A percentile compares a stretch with the other conserved stretches of the same genome.
phyloP scores from a whole-genome alignment of 2,113 vertebrate species.

The Tyrannus savana region DNA sequence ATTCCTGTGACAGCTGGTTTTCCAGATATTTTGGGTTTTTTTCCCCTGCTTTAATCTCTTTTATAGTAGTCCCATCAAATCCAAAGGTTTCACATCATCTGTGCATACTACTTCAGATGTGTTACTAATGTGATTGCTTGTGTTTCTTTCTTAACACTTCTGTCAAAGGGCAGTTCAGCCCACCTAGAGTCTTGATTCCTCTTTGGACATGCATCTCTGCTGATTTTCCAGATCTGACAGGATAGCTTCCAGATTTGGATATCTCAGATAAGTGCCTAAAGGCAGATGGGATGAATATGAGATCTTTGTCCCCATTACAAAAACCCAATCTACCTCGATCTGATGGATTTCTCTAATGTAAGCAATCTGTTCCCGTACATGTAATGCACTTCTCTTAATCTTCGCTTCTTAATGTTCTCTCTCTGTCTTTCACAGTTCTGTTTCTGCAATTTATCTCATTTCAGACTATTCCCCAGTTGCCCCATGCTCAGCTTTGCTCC shows the following conservation, averaged over 20 bases:
- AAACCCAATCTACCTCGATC: background rate
- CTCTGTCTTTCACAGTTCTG: background rate
- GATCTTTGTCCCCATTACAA: background rate
- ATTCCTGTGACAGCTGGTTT: background rate
- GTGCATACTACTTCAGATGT: background rate
- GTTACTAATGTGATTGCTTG: background rate
- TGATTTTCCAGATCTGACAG: background rate
- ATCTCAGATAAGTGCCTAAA: background rate
- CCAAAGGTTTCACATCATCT: background rate
- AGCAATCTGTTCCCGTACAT: background rate
- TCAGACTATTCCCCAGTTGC: background rate
- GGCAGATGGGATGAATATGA: background rate
- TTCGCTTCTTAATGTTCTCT: constrained; percentile 5
- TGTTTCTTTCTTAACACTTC: background rate
- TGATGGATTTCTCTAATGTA: constrained; percentile 10
- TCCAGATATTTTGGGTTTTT: background rate
- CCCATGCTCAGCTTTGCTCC: background rate
- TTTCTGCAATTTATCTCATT: background rate
- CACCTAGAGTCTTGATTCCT: background rate
- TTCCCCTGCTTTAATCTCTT: background rate
- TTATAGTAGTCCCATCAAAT: background rate
- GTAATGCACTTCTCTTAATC: background rate
- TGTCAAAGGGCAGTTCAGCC: background rate
- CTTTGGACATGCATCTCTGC: background rate
- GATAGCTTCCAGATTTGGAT: background rate